phyloP scores from a whole-genome alignment of 1,140 invertebrate genomes.

The Anoplophora glabripennis region DNA sequence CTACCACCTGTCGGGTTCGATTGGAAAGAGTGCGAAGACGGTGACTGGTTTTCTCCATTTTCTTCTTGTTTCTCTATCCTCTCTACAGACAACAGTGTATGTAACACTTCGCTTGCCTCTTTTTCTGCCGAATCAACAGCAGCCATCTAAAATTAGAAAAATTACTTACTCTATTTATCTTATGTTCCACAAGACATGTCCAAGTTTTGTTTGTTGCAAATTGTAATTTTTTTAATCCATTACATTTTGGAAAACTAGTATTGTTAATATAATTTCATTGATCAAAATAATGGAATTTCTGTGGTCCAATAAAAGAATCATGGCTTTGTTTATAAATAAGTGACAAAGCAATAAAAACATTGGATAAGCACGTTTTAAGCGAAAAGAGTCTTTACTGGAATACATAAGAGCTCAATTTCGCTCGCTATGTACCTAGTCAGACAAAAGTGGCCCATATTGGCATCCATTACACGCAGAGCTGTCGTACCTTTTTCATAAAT shows the following conservation, averaged over 20 bases:
- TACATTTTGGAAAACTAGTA: too few species aligned
- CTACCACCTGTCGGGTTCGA: constrained; percentile 44
- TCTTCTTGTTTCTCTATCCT: constrained; percentile 56
- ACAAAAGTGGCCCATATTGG: constrained; percentile 19
- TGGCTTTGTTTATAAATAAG: constrained; percentile 12
- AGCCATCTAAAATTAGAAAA: constrained; percentile 38
- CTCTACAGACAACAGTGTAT: constrained; percentile 61
- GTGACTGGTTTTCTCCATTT: constrained; percentile 35
- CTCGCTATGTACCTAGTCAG: not conserved
- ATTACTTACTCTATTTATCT: not conserved
- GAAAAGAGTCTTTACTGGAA: constrained; percentile 11
- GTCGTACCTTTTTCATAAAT: constrained; percentile 11
- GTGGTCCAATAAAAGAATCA: too few species aligned
- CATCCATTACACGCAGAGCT: constrained; percentile 15
- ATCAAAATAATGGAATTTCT: not conserved
- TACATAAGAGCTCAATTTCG: constrained; percentile 12
- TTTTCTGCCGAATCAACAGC: constrained; percentile 55
- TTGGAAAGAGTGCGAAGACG: constrained; percentile 37
- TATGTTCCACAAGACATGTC: too few species aligned
- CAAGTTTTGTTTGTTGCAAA: too few species aligned
- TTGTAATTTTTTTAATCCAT: too few species aligned
- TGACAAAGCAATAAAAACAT: not conserved
- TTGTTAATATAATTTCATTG: too few species aligned
- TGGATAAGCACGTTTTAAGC: constrained; percentile 5
- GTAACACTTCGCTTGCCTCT: constrained; percentile 64